Percentiles rank a stretch among this genome's conserved stretches.
phyloP scores from a whole-genome alignment of 2,797 vertebrate genomes.

The Bovichtus diacanthus region DNA sequence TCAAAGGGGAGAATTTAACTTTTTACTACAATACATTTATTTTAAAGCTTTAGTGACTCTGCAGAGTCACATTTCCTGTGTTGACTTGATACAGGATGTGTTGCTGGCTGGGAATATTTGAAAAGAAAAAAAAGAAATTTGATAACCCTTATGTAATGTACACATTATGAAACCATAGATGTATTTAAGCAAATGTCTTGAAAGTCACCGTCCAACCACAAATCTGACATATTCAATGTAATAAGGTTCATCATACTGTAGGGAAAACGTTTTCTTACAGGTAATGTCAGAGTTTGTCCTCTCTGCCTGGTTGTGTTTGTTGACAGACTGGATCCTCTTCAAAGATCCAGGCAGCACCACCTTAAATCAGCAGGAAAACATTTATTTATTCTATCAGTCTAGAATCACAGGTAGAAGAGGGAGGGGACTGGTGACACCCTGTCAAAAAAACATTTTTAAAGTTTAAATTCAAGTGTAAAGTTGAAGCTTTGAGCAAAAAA shows the following conservation, averaged over 20 bases:
- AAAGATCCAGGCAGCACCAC: constrained; percentile 78
- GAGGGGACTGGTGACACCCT: no score
- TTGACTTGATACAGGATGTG: neutral
- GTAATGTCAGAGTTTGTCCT: constrained; percentile 85
- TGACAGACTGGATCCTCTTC: constrained; percentile 90
- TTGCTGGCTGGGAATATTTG: neutral
- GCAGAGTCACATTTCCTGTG: neutral
- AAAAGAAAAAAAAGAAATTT: neutral
- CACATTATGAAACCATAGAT: neutral
- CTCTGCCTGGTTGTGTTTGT: constrained; percentile 85
- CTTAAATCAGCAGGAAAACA: constrained; percentile 57
- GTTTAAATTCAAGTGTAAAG: neutral
- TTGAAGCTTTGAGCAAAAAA: neutral
- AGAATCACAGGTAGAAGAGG: neutral
- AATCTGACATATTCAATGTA: neutral
- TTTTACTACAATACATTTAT: neutral
- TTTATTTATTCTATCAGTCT: neutral
- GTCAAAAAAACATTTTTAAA: neutral
- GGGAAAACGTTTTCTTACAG: constrained; percentile 76
- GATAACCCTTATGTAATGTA: neutral
- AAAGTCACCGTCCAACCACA: neutral
- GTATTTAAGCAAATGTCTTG: no score
- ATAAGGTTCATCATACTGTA: neutral
- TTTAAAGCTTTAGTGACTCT: neutral
- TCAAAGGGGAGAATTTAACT: neutral